phyloP scores from a whole-genome alignment of 2,113 vertebrate genomes.

The Engraulis encrasicolus region DNA sequence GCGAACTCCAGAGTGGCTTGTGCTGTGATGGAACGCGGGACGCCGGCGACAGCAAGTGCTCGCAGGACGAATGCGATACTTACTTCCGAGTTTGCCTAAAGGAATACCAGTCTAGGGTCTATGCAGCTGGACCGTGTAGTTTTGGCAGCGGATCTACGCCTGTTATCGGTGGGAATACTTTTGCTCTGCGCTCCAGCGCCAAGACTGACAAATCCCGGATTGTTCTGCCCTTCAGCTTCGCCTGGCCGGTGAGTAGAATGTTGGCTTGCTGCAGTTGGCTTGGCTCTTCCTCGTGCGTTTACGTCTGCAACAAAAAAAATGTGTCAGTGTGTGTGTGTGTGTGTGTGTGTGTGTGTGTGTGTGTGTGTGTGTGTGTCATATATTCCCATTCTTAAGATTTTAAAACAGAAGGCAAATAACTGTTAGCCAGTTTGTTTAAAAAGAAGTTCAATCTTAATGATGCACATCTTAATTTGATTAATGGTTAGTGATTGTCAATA shows the following conservation, averaged over 20 bases:
- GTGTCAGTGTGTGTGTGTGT: too few species aligned
- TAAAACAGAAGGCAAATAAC: not conserved
- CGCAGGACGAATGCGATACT: constrained; percentile 85
- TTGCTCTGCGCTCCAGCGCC: constrained; percentile 74
- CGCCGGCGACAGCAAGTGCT: constrained; percentile 76
- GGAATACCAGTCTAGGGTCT: constrained; percentile 91
- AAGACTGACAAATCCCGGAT: constrained; percentile 80
- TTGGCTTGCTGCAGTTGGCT: too few species aligned
- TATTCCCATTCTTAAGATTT: not conserved
- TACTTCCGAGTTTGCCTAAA: constrained; percentile 93
- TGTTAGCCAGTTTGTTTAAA: not conserved
- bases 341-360: too few species aligned
- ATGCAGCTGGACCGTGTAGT: constrained; percentile 87
- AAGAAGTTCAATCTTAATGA: not conserved
- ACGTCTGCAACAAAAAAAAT: too few species aligned
- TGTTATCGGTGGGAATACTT: constrained; percentile 89
- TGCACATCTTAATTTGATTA: not conserved
- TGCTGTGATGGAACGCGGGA: constrained; percentile 86
- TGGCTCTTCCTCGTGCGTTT: too few species aligned
- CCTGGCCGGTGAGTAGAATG: constrained; percentile 90
- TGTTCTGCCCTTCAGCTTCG: constrained; percentile 90
- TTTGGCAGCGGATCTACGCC: constrained; percentile 87
- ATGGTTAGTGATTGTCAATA: not conserved
- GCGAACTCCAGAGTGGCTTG: constrained; percentile 85
- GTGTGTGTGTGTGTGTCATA: not conserved